phyloP scores from a whole-genome alignment of 2,113 vertebrate species.

The Caranx melampygus region DNA sequence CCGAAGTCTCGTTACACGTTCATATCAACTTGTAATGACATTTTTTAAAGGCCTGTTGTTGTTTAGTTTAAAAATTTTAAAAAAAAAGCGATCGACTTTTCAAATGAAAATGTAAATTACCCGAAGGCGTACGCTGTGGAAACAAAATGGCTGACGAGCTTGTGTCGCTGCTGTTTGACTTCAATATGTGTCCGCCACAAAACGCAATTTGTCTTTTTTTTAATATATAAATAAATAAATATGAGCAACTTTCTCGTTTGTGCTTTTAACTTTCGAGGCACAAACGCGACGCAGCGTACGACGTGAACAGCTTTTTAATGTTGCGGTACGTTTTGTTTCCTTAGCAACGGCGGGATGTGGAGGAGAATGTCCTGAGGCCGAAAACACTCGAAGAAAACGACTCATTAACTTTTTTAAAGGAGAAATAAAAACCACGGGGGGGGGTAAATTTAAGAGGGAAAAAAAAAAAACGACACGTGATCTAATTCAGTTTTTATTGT shows the following conservation, averaged over 20 bases:
- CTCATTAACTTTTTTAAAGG: slow-evolving; percentile 18
- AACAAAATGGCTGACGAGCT: slow-evolving; percentile 11
- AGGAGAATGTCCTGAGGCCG: slow-evolving; percentile 41
- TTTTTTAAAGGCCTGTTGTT: slow-evolving; percentile 21
- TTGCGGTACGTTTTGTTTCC: background rate
- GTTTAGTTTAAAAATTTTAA: background rate
- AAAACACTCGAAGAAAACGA: slow-evolving; percentile 13
- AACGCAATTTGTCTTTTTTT: background rate
- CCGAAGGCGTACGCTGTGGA: slow-evolving; percentile 38
- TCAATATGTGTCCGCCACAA: slow-evolving; percentile 15
- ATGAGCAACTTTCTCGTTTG: background rate
- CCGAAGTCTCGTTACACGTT: slow-evolving; percentile 45
- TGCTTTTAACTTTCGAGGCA: slow-evolving; percentile 36
- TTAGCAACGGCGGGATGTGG: background rate
- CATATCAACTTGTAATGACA: slow-evolving; percentile 64
- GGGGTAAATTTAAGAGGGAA: too few relatives aligned
- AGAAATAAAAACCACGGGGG: background rate
- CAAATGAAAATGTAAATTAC: slow-evolving; percentile 34
- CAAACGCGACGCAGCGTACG: background rate
- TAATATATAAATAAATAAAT: background rate
- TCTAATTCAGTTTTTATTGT: slow-evolving; percentile 42
- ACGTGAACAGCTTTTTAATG: background rate
- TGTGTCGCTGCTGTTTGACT: slow-evolving; percentile 28
- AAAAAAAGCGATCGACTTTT: slow-evolving; percentile 39
- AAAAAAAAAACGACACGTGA: slow-evolving; percentile 25